Evolutionary conservation across 2,888 invertebrate genomes (phyloP).

Genomic region (Anoplius nigerrimus): DNA sequence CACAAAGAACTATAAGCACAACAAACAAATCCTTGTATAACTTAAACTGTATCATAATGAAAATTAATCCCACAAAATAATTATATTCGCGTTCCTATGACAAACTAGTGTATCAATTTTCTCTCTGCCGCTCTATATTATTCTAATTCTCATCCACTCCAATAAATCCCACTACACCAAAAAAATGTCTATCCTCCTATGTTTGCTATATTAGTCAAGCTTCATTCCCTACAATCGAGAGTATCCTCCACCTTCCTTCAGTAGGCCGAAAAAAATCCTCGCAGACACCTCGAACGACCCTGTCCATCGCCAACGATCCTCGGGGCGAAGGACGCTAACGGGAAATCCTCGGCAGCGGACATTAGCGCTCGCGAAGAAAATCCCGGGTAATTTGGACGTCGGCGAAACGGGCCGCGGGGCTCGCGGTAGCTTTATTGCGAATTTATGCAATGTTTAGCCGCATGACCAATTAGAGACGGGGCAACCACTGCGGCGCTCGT

Average conservation of each 20-base stretch:
- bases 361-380: conserved; percentile 57
- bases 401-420: conserved; percentile 50
- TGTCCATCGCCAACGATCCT: not conserved
- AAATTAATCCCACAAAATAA: too few species aligned
- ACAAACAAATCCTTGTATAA: not conserved
- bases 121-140: too few species aligned
- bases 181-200: too few species aligned
- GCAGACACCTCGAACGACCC: not conserved
- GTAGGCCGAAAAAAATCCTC: not conserved
- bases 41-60: too few species aligned
- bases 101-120: too few species aligned
- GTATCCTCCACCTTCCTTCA: too few species aligned
- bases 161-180: too few species aligned
- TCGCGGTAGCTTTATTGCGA: conserved; percentile 68
- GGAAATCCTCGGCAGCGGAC: conserved; percentile 46
- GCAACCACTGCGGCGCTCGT: conserved; percentile 54
- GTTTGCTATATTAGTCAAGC: too few species aligned
- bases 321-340: conserved; percentile 14
- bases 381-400: conserved; percentile 63
- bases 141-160: too few species aligned
- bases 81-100: too few species aligned
- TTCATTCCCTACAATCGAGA: too few species aligned
- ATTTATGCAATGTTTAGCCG: conserved; percentile 72
- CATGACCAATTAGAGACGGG: conserved; percentile 70
- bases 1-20: too few species aligned